These are phyloP conservation scores for Candidula unifasciata DNA, from an alignment of 2,888 invertebrate species.

Conservation along the genomic window DNA sequence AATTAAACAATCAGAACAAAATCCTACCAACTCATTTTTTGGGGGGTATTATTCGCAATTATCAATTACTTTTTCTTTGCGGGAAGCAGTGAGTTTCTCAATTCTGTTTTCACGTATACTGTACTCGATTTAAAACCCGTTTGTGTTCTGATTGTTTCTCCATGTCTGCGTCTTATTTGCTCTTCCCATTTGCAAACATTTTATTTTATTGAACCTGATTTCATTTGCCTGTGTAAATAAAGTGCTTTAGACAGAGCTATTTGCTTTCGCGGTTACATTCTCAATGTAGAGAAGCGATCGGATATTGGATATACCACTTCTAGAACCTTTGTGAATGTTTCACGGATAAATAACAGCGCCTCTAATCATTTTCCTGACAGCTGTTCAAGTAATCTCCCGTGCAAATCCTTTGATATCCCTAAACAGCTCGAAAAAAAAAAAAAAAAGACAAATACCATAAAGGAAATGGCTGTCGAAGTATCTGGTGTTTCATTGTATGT, in stretches of 20 bases:
- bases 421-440: background rate
- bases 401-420: background rate
- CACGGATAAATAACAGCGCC: background rate
- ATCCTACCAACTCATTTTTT: too few relatives aligned
- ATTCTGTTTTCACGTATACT: background rate
- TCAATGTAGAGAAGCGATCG: too few relatives aligned
- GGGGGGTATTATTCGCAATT: too few relatives aligned
- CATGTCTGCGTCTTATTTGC: slow-evolving; percentile 5
- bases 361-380: background rate
- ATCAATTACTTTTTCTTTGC: background rate
- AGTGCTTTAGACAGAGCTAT: too few relatives aligned
- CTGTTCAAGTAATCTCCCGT: background rate
- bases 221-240: background rate
- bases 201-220: background rate
- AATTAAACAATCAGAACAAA: too few relatives aligned
- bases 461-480: background rate
- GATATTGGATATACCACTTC: too few relatives aligned
- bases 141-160: background rate
- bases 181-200: background rate
- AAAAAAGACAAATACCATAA: background rate
- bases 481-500: background rate
- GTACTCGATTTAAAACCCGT: background rate
- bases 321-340: background rate
- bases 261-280: too few relatives aligned
- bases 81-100: too few relatives aligned